Evolutionary conservation across 2,888 invertebrate species (phyloP).

Genomic region (Drosophila greeni): DNA sequence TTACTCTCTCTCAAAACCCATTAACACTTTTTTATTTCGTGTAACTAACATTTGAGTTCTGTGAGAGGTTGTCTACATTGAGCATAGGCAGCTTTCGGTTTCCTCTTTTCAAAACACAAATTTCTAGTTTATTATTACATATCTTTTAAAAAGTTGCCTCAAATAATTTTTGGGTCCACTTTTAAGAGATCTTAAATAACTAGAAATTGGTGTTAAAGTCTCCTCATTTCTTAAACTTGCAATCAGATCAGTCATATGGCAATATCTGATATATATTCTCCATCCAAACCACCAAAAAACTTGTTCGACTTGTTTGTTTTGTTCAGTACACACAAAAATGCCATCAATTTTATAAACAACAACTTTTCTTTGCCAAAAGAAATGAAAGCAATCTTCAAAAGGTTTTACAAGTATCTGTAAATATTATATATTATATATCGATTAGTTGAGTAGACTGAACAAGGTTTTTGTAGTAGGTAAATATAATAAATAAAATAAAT

Average conservation of each 20-base stretch:
- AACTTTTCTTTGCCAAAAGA: constrained; percentile 16
- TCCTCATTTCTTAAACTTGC: constrained; percentile 1
- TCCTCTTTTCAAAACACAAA: not conserved
- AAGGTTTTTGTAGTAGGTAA: constrained; percentile 34
- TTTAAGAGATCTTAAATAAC: not conserved
- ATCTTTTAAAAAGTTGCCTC: too few relatives aligned
- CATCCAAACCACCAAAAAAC: constrained; percentile 14
- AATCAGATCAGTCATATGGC: constrained; percentile 42
- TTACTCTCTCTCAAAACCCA: not conserved
- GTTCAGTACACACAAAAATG: constrained; percentile 67
- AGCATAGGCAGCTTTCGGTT: constrained; percentile 22
- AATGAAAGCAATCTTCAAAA: constrained; percentile 48
- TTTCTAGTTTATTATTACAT: not conserved
- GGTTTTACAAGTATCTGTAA: constrained; percentile 40
- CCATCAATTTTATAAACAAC: constrained; percentile 44
- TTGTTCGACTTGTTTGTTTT: constrained; percentile 51
- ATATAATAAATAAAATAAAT: constrained; percentile 19
- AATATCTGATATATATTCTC: constrained; percentile 25
- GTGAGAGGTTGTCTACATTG: constrained; percentile 19
- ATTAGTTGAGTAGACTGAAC: constrained; percentile 34
- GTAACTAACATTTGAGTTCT: constrained; percentile 30
- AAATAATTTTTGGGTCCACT: not conserved
- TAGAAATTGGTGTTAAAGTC: not conserved
- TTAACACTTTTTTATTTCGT: constrained; percentile 11
- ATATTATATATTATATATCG: constrained; percentile 27